Evolutionary conservation across 2,113 vertebrate species (phyloP).

Genomic region (Hippopotamus amphibius): DNA sequence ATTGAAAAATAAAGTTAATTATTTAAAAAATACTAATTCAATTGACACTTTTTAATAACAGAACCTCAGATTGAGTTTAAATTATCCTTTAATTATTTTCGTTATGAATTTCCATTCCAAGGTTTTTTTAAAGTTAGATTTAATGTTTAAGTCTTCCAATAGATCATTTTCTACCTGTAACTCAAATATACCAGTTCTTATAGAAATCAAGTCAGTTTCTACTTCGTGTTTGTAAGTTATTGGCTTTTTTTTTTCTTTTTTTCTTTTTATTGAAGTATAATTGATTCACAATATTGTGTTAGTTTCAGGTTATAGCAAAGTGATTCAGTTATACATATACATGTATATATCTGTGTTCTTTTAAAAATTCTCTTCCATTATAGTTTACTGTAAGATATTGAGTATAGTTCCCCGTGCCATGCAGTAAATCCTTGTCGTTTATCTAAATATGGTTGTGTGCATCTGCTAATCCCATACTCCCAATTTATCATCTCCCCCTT

Average conservation of each 20-base stretch:
- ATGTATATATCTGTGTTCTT: background rate
- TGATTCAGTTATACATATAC: background rate
- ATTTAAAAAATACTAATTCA: background rate
- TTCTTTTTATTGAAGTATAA: background rate
- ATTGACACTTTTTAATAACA: background rate
- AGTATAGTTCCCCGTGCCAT: background rate
- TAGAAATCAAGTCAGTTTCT: background rate
- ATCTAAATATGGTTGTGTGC: background rate
- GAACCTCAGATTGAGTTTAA: background rate
- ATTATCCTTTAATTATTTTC: background rate
- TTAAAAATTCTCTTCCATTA: background rate
- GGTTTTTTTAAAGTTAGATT: background rate
- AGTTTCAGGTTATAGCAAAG: background rate
- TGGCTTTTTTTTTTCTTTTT: background rate
- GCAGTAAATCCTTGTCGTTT: background rate
- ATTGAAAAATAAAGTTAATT: background rate
- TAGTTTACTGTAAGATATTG: background rate
- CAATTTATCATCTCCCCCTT: background rate
- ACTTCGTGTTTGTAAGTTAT: background rate
- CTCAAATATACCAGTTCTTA: background rate
- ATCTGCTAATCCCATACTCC: background rate
- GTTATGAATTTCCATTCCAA: conserved; percentile 4
- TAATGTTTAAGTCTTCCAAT: background rate
- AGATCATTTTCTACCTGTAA: background rate
- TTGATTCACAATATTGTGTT: background rate